Evolutionary conservation across 2,888 invertebrate genomes (phyloP).

Genomic region (Tortrix viridana): DNA sequence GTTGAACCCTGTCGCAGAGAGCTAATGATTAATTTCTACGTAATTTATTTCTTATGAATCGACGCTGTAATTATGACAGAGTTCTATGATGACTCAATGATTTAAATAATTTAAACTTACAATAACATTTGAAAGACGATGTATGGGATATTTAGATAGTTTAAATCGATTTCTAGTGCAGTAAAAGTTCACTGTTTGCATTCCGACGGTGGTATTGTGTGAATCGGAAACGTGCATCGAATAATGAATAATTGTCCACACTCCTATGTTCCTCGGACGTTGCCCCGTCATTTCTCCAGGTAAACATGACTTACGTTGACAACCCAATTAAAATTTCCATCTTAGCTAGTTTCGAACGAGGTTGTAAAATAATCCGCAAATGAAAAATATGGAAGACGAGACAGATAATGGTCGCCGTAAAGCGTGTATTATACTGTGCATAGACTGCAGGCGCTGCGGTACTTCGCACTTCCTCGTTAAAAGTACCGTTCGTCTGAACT

Average conservation of each 20-base stretch:
- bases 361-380: conserved; percentile 20
- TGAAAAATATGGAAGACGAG: conserved; percentile 11
- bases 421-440: neutral
- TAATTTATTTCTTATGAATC: too few relatives aligned
- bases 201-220: conserved; percentile 76
- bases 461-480: conserved; percentile 56
- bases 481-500: conserved; percentile 62
- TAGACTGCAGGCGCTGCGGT: conserved; percentile 10
- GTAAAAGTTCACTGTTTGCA: conserved; percentile 67
- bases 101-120: too few relatives aligned
- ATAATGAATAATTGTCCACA: conserved; percentile 65
- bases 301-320: conserved; percentile 35
- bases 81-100: too few relatives aligned
- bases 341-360: conserved; percentile 10
- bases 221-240: conserved; percentile 79
- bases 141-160: conserved; percentile 10
- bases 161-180: conserved; percentile 42
- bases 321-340: conserved; percentile 27
- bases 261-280: conserved; percentile 67
- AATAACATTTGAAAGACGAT: neutral
- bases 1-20: neutral
- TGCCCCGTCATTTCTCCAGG: conserved; percentile 57
- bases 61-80: too few relatives aligned
- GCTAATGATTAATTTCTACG: too few relatives aligned
- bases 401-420: conserved; percentile 19